Conservation (phyloP, 1,140 invertebrate species). For the Epicauta chinensis region DNA sequence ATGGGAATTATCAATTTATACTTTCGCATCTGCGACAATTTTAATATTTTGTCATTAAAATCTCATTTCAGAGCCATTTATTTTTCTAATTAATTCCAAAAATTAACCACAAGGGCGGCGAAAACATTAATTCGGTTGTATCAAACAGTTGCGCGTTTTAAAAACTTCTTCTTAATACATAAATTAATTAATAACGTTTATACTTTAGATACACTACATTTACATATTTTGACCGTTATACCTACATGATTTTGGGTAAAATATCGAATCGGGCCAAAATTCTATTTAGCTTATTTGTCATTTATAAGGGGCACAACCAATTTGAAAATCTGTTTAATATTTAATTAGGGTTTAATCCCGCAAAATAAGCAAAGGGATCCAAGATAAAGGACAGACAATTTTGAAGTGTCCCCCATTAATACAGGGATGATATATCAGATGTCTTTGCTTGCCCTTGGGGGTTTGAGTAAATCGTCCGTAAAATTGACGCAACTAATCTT, state of each 20-base stretch:
- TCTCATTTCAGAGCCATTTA: constrained; percentile 33
- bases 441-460: constrained; percentile 12
- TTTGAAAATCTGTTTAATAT: constrained; percentile 25
- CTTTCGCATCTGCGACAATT: constrained; percentile 38
- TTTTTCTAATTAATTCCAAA: constrained; percentile 37
- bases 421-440: constrained; percentile 13
- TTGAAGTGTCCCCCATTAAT: constrained; percentile 20
- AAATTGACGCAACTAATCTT: constrained; percentile 5
- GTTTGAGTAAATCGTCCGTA: constrained; percentile 6
- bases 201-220: not conserved
- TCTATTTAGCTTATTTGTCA: too few species aligned
- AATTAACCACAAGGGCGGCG: constrained; percentile 30
- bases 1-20: constrained; percentile 38
- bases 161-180: constrained; percentile 15
- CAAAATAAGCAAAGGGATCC: constrained; percentile 23
- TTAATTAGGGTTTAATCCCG: constrained; percentile 25
- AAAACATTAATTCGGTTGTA: constrained; percentile 23
- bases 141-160: constrained; percentile 8
- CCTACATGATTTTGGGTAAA: not conserved
- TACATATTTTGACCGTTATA: not conserved
- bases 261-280: not conserved
- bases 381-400: constrained; percentile 17
- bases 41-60: constrained; percentile 40
- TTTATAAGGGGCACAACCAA: constrained; percentile 20
- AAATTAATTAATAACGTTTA: not conserved